These are phyloP conservation scores for Caenorhabditis briggsae DNA, from an alignment of 1,140 invertebrate species.

Conservation along the genomic window DNA sequence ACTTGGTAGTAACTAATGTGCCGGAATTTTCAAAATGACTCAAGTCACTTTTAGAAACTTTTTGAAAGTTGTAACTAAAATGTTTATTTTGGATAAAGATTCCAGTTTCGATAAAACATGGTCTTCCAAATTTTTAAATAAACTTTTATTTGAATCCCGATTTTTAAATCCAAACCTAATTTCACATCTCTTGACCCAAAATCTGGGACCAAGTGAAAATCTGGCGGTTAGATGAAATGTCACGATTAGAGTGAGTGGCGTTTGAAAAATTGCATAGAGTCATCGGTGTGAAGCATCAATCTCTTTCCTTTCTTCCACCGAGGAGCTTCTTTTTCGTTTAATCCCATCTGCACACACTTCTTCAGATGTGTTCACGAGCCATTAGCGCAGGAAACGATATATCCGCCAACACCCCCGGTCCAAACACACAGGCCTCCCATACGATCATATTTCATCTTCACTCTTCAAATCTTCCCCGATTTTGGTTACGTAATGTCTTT, in stretches of 20 bases:
- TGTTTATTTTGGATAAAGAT: no score
- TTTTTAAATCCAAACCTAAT: neutral
- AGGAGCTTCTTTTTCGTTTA: conserved; percentile 10
- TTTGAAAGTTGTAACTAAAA: no score
- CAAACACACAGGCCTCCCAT: neutral
- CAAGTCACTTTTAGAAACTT: neutral
- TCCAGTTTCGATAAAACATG: no score
- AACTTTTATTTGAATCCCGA: no score
- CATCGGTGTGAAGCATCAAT: conserved; percentile 55
- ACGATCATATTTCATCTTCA: conserved; percentile 45
- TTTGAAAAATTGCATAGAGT: conserved; percentile 39
- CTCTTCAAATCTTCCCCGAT: conserved; percentile 3
- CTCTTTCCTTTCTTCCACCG: neutral
- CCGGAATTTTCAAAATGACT: conserved; percentile 36
- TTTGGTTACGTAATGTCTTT: conserved; percentile 48
- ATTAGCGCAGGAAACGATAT: conserved; percentile 51
- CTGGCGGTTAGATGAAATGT: conserved; percentile 54
- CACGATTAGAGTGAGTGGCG: conserved; percentile 54
- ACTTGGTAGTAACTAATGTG: conserved; percentile 51
- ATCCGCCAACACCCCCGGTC: conserved; percentile 36
- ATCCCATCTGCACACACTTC: conserved; percentile 52
- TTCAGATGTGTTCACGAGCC: conserved; percentile 54
- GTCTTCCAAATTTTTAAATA: no score
- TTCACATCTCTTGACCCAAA: neutral
- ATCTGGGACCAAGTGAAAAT: neutral